These are phyloP conservation scores for Fregetta grallaria DNA, from an alignment of 2,113 vertebrate species.

Conservation along the genomic window DNA sequence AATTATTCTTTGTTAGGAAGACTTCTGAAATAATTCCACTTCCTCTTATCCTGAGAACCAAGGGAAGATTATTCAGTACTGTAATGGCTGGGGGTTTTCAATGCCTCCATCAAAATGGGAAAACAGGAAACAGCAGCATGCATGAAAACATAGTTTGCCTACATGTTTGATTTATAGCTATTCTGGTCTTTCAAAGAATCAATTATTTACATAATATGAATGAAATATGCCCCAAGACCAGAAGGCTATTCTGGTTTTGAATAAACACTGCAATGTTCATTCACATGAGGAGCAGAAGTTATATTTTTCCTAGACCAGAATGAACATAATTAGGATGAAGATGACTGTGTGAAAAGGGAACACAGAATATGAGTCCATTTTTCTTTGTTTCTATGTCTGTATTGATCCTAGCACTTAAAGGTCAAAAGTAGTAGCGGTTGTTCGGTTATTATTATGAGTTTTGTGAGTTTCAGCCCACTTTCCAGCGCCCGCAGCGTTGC, in stretches of 20 bases:
- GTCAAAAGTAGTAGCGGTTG: neutral
- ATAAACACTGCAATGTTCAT: neutral
- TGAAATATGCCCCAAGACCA: neutral
- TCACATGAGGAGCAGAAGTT: neutral
- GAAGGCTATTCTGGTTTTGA: neutral
- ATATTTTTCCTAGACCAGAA: neutral
- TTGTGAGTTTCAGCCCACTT: neutral
- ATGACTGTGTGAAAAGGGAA: neutral
- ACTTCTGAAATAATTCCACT: slow-evolving; percentile 7
- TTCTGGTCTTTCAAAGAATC: slow-evolving; percentile 6
- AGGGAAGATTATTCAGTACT: neutral
- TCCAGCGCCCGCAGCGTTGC: neutral
- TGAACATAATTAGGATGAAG: neutral
- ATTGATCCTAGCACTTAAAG: neutral
- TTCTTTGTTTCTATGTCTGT: neutral
- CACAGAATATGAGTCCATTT: neutral
- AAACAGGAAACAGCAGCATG: slow-evolving; percentile 22
- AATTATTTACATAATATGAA: neutral
- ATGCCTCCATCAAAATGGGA: neutral
- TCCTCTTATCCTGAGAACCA: neutral
- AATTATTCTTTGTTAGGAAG: slow-evolving; percentile 1
- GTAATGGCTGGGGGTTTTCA: neutral
- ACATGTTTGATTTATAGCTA: neutral
- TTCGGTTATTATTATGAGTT: neutral
- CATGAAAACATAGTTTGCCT: neutral